Evolutionary conservation across 2,113 vertebrate genomes (phyloP).

Genomic region (Oriolus oriolus): DNA sequence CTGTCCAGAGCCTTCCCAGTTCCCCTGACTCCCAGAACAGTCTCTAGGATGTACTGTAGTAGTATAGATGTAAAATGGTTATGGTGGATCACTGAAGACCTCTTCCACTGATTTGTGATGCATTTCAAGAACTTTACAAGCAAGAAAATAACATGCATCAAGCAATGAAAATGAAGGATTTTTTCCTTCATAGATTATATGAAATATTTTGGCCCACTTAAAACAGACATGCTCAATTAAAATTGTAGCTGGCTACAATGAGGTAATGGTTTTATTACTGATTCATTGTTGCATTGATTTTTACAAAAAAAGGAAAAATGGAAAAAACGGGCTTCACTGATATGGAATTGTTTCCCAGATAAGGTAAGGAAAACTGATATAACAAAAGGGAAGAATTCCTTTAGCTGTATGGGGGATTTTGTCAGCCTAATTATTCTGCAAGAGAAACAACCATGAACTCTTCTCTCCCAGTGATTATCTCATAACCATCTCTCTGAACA

Average conservation of each 20-base stretch:
- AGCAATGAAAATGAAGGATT: background rate
- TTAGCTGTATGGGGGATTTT: background rate
- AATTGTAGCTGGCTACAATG: background rate
- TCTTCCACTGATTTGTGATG: background rate
- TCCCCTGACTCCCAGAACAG: background rate
- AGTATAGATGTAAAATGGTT: background rate
- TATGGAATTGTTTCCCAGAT: background rate
- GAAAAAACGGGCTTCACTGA: background rate
- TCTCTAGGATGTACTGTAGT: background rate
- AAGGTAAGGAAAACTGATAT: background rate
- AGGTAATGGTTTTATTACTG: background rate
- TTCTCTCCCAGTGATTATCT: background rate
- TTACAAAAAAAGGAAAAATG: background rate
- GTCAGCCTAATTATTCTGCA: background rate
- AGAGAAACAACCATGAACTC: background rate
- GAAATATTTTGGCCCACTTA: background rate
- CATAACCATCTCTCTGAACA: background rate
- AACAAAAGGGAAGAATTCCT: background rate
- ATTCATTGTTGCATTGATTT: background rate
- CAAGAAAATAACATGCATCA: background rate
- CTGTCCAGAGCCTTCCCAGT: background rate
- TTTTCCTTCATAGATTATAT: background rate
- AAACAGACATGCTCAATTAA: background rate
- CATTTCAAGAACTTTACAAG: background rate
- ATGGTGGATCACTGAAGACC: background rate